Percentiles rank a stretch among this genome's conserved stretches.
Conservation (phyloP, 2,797 vertebrate species). For the Serranus cabrilla region DNA sequence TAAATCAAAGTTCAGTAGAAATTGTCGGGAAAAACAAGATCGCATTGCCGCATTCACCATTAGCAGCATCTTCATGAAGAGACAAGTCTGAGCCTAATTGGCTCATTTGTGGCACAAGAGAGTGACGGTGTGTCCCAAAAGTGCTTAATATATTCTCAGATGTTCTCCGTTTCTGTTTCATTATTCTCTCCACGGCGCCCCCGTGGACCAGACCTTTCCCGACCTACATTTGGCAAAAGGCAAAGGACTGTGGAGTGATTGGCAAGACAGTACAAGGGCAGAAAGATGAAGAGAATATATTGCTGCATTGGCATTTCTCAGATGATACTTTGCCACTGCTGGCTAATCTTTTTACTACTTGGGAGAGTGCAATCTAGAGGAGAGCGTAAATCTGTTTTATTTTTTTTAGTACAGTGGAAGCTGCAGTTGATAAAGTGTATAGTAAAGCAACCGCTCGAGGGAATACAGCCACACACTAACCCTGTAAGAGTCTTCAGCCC, state of each 20-base stretch:
- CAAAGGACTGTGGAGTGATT: conserved; percentile 42
- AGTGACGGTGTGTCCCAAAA: conserved; percentile 36
- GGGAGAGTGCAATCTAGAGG: conserved; percentile 49
- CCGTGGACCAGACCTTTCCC: conserved; percentile 47
- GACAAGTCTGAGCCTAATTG: conserved; percentile 62
- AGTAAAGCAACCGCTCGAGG: conserved; percentile 31
- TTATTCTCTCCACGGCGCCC: conserved; percentile 46
- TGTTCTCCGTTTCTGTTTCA: conserved; percentile 49
- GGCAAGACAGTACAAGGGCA: conserved; percentile 49
- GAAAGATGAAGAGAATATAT: conserved; percentile 39
- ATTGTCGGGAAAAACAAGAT: conserved; percentile 34
- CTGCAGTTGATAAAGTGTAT: conserved; percentile 50
- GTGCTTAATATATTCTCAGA: conserved; percentile 47
- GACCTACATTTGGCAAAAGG: conserved; percentile 62
- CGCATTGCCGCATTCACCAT: conserved; percentile 25
- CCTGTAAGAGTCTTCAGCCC: not conserved
- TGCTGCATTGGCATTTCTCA: conserved; percentile 58
- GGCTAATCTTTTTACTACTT: conserved; percentile 65
- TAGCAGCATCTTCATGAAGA: conserved; percentile 32
- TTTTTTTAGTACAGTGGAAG: conserved; percentile 48
- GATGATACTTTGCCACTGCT: conserved; percentile 55
- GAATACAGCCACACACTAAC: conserved; percentile 8
- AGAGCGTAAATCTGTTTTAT: conserved; percentile 60
- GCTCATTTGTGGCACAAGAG: conserved; percentile 50
- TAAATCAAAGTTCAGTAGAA: conserved; percentile 43